These are phyloP conservation scores for Penaeus monodon DNA, from an alignment of 2,888 invertebrate genomes.

Conservation along the genomic window DNA sequence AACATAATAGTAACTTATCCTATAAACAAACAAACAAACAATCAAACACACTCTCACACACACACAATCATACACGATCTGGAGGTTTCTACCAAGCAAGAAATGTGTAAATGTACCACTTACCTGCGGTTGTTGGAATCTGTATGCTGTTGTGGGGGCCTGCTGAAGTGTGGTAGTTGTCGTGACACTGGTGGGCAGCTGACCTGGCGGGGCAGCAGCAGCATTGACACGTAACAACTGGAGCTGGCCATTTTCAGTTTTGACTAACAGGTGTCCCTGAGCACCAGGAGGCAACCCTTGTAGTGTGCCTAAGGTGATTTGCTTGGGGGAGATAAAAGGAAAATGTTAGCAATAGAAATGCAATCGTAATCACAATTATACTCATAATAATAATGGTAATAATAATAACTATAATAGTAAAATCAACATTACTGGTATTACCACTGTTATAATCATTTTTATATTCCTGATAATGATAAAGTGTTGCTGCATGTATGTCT, in stretches of 20 bases:
- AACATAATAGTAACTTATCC: background rate
- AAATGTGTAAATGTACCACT: background rate
- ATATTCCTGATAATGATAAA: too few species aligned
- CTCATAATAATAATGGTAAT: too few species aligned
- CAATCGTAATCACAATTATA: background rate
- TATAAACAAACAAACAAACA: background rate
- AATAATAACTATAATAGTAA: too few species aligned
- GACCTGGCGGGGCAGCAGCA: conserved; percentile 76
- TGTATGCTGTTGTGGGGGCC: conserved; percentile 49
- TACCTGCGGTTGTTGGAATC: conserved; percentile 67
- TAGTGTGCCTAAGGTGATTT: conserved; percentile 89
- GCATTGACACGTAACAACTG: conserved; percentile 84
- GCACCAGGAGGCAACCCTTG: conserved; percentile 86
- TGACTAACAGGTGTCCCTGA: conserved; percentile 89
- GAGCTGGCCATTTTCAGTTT: conserved; percentile 96
- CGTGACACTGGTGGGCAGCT: conserved; percentile 51
- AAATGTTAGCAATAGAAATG: background rate
- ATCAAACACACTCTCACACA: too few species aligned
- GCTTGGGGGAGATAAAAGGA: conserved; percentile 66
- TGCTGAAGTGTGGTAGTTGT: conserved; percentile 56
- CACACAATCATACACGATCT: too few species aligned
- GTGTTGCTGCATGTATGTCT: too few species aligned
- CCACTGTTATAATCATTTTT: too few species aligned
- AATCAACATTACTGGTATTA: too few species aligned
- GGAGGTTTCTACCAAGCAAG: too few species aligned